Evolutionary conservation across 2,888 invertebrate species (phyloP).

Genomic region (Mactromeris polynyma): DNA sequence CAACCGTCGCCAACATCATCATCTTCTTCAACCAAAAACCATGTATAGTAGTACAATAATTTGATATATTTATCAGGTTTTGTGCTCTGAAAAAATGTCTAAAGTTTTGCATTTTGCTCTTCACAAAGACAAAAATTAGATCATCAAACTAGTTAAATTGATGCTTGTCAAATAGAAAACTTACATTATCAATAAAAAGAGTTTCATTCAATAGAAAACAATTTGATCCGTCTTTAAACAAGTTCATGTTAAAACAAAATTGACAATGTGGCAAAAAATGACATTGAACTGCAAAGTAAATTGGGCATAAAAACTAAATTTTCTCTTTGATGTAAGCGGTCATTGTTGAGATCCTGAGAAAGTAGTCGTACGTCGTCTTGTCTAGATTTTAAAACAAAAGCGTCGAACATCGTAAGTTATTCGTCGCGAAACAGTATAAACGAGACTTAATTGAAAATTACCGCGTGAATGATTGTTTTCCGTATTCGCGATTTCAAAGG

Average conservation of each 20-base stretch:
- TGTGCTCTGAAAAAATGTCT: too few species aligned
- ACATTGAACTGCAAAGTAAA: neutral
- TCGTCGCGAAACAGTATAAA: neutral
- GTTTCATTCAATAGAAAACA: neutral
- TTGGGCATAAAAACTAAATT: neutral
- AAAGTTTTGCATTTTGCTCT: too few species aligned
- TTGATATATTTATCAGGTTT: too few species aligned
- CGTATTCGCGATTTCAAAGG: too few species aligned
- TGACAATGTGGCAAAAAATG: neutral
- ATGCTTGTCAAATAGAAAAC: too few species aligned
- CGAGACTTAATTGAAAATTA: neutral
- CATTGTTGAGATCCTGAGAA: constrained; percentile 10
- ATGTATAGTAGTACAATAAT: too few species aligned
- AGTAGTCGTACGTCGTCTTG: neutral
- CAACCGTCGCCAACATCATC: too few species aligned
- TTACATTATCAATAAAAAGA: too few species aligned
- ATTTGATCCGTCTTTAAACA: neutral
- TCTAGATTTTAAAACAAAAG: neutral
- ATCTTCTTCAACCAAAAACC: too few species aligned
- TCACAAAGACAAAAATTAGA: too few species aligned
- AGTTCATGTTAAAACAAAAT: neutral
- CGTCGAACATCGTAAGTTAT: neutral
- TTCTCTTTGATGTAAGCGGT: constrained; percentile 10
- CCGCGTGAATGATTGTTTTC: too few species aligned
- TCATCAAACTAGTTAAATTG: too few species aligned